phyloP scores from a whole-genome alignment of 2,797 vertebrate genomes.

The Rachycentron canadum region DNA sequence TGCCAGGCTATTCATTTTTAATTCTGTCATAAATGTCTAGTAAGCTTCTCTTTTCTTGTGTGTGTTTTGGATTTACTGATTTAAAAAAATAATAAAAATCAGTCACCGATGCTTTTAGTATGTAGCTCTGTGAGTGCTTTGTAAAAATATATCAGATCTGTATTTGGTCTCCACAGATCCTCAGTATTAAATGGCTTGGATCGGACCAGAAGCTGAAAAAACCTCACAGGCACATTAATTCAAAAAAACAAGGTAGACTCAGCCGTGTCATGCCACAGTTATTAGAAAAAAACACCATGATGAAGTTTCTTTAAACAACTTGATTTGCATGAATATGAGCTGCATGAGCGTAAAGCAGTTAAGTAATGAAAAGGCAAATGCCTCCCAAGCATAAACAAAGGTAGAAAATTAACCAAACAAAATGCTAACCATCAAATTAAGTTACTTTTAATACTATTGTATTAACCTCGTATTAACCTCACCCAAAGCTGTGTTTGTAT shows the following conservation, averaged over 20 bases:
- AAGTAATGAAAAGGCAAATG: conserved; percentile 32
- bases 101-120: conserved; percentile 4
- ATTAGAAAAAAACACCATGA: conserved; percentile 28
- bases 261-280: not conserved
- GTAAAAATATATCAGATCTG: conserved; percentile 7
- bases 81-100: conserved; percentile 34
- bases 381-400: conserved; percentile 34
- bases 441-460: conserved; percentile 37
- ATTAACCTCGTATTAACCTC: conserved; percentile 66
- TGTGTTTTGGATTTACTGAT: conserved; percentile 32
- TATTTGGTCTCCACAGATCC: not conserved
- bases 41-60: conserved; percentile 14
- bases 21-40: conserved; percentile 2
- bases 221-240: conserved; percentile 10
- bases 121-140: conserved; percentile 17
- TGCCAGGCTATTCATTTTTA: conserved; percentile 28
- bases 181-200: not conserved
- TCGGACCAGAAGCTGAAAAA: not conserved
- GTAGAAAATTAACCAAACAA: conserved; percentile 38
- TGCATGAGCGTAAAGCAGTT: not conserved
- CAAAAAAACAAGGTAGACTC: conserved; percentile 33
- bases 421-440: conserved; percentile 35
- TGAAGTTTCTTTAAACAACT: conserved; percentile 38
- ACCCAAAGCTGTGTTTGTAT: conserved; percentile 44
- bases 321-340: conserved; percentile 49